Evolutionary conservation across 2,888 invertebrate genomes (phyloP).

Genomic region (Sesia bembeciformis): DNA sequence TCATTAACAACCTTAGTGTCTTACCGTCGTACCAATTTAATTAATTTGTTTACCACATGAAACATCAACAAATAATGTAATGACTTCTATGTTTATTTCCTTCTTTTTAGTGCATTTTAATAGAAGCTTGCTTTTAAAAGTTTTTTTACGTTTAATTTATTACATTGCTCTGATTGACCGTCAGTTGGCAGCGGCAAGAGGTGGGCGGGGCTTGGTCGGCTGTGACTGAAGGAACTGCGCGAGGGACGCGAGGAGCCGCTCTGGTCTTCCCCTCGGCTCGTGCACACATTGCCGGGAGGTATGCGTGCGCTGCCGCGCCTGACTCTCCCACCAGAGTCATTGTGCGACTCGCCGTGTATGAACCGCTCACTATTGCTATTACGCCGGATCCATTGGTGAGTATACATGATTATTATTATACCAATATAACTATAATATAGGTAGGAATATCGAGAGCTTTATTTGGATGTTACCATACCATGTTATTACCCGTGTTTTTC

Average conservation of each 20-base stretch:
- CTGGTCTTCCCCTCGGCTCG: slow-evolving; percentile 73
- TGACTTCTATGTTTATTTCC: too few species aligned
- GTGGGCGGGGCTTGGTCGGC: slow-evolving; percentile 47
- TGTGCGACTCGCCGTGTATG: slow-evolving; percentile 78
- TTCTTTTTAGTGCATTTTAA: too few species aligned
- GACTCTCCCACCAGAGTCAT: slow-evolving; percentile 78
- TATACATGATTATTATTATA: not conserved
- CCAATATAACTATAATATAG: not conserved
- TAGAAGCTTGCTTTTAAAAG: not conserved
- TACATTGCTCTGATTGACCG: slow-evolving; percentile 10
- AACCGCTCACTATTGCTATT: slow-evolving; percentile 78
- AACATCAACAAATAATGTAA: too few species aligned
- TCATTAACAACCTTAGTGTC: too few species aligned
- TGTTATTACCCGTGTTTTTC: too few species aligned
- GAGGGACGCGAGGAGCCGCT: slow-evolving; percentile 46
- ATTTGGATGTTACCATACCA: too few species aligned
- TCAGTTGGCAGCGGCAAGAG: slow-evolving; percentile 66
- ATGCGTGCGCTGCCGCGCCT: slow-evolving; percentile 82
- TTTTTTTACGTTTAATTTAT: not conserved
- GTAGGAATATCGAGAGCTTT: too few species aligned
- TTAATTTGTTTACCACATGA: too few species aligned
- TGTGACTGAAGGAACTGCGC: slow-evolving; percentile 44
- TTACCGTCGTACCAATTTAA: too few species aligned
- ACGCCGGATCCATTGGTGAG: slow-evolving; percentile 78
- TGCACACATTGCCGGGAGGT: slow-evolving; percentile 78